Conservation (phyloP, 2,113 vertebrate genomes). For the Scophthalmus maximus region DNA sequence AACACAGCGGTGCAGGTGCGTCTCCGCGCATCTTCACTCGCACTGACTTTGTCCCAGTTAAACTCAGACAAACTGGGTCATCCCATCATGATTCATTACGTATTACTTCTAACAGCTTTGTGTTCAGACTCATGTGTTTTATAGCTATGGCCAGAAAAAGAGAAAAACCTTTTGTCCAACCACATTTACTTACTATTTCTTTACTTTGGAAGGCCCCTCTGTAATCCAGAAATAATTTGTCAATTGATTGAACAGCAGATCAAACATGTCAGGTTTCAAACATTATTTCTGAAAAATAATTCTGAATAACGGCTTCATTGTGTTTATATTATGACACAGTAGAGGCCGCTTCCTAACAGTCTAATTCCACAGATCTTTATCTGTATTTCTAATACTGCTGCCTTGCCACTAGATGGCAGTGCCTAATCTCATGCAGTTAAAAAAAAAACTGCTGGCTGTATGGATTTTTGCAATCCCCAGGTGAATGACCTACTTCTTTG, state of each 20-base stretch:
- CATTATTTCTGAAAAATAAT: too few relatives aligned
- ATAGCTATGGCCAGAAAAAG: neutral
- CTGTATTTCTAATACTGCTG: neutral
- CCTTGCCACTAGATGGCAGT: conserved; percentile 77
- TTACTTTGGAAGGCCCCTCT: neutral
- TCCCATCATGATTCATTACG: too few relatives aligned
- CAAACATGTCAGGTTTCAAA: too few relatives aligned
- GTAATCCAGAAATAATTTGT: too few relatives aligned
- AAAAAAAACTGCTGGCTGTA: neutral
- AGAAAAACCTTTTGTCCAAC: neutral
- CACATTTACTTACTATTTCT: neutral
- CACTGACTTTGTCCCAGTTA: neutral
- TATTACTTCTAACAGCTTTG: neutral
- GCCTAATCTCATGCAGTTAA: neutral
- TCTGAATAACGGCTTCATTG: too few relatives aligned
- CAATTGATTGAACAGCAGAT: too few relatives aligned
- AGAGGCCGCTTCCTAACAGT: too few relatives aligned
- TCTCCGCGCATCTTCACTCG: neutral
- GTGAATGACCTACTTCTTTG: conserved; percentile 77
- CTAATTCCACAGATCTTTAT: too few relatives aligned
- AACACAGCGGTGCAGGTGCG: conserved; percentile 90
- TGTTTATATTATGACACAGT: too few relatives aligned
- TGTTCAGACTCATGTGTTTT: neutral
- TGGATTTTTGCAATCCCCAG: conserved; percentile 61
- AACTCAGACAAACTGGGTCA: too few relatives aligned